Base-by-base conservation (phyloP, 1,140 invertebrate genomes). In the Zaprionus davidi region DNA sequence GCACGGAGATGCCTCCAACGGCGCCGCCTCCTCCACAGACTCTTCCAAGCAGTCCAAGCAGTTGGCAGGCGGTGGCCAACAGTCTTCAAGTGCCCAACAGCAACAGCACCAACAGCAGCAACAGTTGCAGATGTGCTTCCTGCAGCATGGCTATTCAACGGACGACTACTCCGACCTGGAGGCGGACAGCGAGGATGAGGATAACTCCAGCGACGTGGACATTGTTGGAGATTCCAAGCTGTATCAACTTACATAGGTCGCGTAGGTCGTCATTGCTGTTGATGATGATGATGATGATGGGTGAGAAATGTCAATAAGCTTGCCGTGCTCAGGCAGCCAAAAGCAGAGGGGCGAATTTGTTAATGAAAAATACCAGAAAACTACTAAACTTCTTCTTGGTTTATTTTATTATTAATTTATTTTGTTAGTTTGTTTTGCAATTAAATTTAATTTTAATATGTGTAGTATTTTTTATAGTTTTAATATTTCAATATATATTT, bases 171-270 rank as follows among this genome's bases (percentile, higher is more conserved):
- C 88, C n/a, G 91, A 92, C 17, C 56, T 90, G 31, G 88, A 92
- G 72, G 82, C 86, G 28, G 81, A 91, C 24, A 87, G 82, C 57
- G 91, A 82, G 55, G 92, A 85, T 17, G 92, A 92, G 31, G 92
- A 92, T 26, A 92, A 92, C 12, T 90, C 88, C 63, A 92, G 92
- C 55, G 92, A 92, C 75, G 92, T 92, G 55, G 92, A 92, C 65
- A 92, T 92, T 68, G 81, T 92, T n/a, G 92, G 92, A n/a, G 92
- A 92, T 28, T 57, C 78, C 3, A 92, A 92, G 55, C 70, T 92
- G n/a, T 92, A 92, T 72, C 83, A 92, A 62, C 77, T 92, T 24
- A 92, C 91, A 79, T 92, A 92, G 88, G 71, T 56, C 13, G 24
- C 24, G 49, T 55, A 34, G 67, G 31, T 55, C 44, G 31, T 31